These are phyloP conservation scores for Eumerus sabulonum DNA, from an alignment of 2,888 invertebrate genomes.

Conservation along the genomic window DNA sequence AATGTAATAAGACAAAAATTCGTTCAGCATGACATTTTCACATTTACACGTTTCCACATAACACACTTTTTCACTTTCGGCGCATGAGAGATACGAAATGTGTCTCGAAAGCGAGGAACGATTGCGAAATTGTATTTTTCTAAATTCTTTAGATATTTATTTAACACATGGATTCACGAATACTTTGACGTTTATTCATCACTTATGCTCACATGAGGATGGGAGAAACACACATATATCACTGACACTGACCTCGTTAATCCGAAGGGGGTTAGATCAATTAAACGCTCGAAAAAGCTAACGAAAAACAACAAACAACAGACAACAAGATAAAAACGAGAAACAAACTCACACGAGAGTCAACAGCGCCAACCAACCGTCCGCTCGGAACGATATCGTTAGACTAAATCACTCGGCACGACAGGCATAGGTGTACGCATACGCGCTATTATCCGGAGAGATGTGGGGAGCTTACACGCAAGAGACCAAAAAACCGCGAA, in stretches of 20 bases:
- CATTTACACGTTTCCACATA: slow-evolving; percentile 6
- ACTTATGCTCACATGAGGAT: no score
- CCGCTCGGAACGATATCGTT: slow-evolving; percentile 57
- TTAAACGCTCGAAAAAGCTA: slow-evolving; percentile 12
- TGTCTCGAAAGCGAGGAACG: no score
- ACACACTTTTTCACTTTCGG: no score
- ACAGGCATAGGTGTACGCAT: slow-evolving; percentile 26
- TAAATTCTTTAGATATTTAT: not conserved
- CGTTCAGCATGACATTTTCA: slow-evolving; percentile 39
- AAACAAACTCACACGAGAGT: slow-evolving; percentile 24
- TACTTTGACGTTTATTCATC: slow-evolving; percentile 1
- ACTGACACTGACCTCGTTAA: slow-evolving; percentile 67
- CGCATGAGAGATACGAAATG: no score
- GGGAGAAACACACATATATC: slow-evolving; percentile 34
- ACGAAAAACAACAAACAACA: not conserved
- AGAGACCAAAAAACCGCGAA: no score
- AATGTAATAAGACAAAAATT: slow-evolving; percentile 27
- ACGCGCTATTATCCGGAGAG: slow-evolving; percentile 37
- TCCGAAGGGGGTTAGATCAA: slow-evolving; percentile 48
- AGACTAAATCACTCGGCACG: slow-evolving; percentile 37
- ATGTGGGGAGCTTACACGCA: not conserved
- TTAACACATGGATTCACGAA: slow-evolving; percentile 2
- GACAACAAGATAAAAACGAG: slow-evolving; percentile 4
- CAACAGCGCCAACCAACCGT: slow-evolving; percentile 35
- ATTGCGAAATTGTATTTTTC: no score